Evolutionary conservation across 2,113 vertebrate genomes (phyloP).

Genomic region (Pogonocichla stellata): DNA sequence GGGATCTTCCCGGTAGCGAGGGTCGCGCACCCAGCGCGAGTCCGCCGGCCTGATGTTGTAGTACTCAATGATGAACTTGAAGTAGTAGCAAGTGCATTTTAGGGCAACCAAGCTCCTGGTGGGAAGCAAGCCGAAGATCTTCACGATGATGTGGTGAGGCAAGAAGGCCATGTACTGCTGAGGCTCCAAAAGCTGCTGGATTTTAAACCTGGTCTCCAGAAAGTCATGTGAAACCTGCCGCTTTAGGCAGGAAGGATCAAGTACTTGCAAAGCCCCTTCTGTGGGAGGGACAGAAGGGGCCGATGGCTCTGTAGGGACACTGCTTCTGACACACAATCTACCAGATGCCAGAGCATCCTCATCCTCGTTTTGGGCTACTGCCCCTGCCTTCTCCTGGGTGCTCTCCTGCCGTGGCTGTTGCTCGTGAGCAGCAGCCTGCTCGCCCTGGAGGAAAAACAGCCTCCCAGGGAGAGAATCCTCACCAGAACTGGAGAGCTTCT

Average conservation of each 20-base stretch:
- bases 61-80: slow-evolving; percentile 88
- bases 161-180: slow-evolving; percentile 88
- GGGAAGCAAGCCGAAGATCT: slow-evolving; percentile 86
- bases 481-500: slow-evolving; percentile 23
- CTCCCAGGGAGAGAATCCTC: slow-evolving; percentile 85
- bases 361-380: background rate
- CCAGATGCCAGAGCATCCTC: background rate
- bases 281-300: background rate
- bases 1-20: slow-evolving; percentile 92
- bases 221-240: slow-evolving; percentile 86
- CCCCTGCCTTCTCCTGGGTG: slow-evolving; percentile 6
- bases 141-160: slow-evolving; percentile 91
- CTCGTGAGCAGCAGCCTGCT: background rate
- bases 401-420: background rate
- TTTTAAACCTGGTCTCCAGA: slow-evolving; percentile 86
- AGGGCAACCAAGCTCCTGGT: slow-evolving; percentile 89
- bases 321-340: background rate
- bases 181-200: slow-evolving; percentile 92
- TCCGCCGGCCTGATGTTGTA: slow-evolving; percentile 91
- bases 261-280: slow-evolving; percentile 41
- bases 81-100: slow-evolving; percentile 91
- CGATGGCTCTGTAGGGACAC: background rate
- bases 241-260: slow-evolving; percentile 70
- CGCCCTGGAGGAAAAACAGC: slow-evolving; percentile 80
- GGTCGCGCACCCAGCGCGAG: slow-evolving; percentile 93